Conservation (phyloP, 2,113 vertebrate species). For the Apus apus region DNA sequence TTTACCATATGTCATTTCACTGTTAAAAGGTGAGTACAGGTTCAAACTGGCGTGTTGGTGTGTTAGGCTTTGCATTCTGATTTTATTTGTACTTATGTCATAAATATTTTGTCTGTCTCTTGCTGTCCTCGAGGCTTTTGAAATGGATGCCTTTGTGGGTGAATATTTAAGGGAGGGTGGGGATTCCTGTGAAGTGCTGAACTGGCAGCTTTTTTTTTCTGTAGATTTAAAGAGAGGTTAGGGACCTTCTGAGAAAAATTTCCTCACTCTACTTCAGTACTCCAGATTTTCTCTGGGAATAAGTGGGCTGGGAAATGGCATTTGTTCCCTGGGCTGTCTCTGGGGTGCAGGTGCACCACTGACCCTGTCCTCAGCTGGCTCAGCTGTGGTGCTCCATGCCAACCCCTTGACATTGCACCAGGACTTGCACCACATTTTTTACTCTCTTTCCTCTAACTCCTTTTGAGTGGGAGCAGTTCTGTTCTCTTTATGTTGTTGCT, state of each 20-base stretch:
- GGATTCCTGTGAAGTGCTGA: background rate
- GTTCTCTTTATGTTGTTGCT: background rate
- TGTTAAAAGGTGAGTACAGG: background rate
- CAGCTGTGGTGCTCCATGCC: background rate
- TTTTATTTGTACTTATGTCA: background rate
- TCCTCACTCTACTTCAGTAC: background rate
- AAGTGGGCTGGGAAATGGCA: too few relatives aligned
- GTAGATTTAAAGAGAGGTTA: background rate
- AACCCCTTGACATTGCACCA: background rate
- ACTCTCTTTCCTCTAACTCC: background rate
- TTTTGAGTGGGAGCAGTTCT: background rate
- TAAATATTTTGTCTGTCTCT: background rate
- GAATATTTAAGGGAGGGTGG: background rate
- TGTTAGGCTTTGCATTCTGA: background rate
- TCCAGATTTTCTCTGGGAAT: background rate
- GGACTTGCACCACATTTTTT: too few relatives aligned
- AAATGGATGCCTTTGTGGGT: background rate
- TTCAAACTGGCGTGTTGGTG: background rate
- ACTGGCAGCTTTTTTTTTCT: background rate
- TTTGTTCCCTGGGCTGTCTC: background rate
- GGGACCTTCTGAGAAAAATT: background rate
- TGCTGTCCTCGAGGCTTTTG: background rate
- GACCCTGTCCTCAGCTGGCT: background rate
- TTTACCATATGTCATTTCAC: background rate
- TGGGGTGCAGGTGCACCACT: fast-evolving